Conservation (phyloP, 2,888 invertebrate species). For the Anthrax anthrax region DNA sequence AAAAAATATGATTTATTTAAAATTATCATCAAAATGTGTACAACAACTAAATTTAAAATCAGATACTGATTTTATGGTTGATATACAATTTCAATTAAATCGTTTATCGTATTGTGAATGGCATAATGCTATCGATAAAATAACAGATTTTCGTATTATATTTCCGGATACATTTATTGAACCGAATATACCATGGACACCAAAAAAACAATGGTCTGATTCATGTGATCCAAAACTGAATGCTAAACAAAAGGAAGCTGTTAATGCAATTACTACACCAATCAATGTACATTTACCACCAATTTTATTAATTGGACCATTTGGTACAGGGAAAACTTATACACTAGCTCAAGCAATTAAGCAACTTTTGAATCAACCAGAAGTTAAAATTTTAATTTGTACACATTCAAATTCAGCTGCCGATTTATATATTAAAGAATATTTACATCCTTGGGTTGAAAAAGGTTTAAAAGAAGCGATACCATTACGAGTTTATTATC, state of each 20-base stretch:
- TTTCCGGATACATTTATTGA: slow-evolving; percentile 53
- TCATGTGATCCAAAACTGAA: slow-evolving; percentile 50
- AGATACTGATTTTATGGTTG: slow-evolving; percentile 49
- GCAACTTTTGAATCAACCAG: slow-evolving; percentile 46
- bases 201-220: slow-evolving; percentile 52
- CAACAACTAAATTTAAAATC: slow-evolving; percentile 44
- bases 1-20: slow-evolving; percentile 60
- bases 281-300: slow-evolving; percentile 48
- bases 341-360: slow-evolving; percentile 63
- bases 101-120: slow-evolving; percentile 70
- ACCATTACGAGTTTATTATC: slow-evolving; percentile 66
- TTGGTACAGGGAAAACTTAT: slow-evolving; percentile 79
- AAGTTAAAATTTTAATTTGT: slow-evolving; percentile 61
- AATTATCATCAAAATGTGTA: slow-evolving; percentile 53
- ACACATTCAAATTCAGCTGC: slow-evolving; percentile 81
- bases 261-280: slow-evolving; percentile 59
- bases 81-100: slow-evolving; percentile 69
- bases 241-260: slow-evolving; percentile 63
- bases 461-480: slow-evolving; percentile 48
- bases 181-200: slow-evolving; percentile 53
- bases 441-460: slow-evolving; percentile 62
- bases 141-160: slow-evolving; percentile 53
- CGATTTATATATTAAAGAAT: slow-evolving; percentile 72
- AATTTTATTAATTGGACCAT: slow-evolving; percentile 61
- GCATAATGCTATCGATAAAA: slow-evolving; percentile 67